phyloP scores from a whole-genome alignment of 2,888 invertebrate species.

The Asteroscopus sphinx region DNA sequence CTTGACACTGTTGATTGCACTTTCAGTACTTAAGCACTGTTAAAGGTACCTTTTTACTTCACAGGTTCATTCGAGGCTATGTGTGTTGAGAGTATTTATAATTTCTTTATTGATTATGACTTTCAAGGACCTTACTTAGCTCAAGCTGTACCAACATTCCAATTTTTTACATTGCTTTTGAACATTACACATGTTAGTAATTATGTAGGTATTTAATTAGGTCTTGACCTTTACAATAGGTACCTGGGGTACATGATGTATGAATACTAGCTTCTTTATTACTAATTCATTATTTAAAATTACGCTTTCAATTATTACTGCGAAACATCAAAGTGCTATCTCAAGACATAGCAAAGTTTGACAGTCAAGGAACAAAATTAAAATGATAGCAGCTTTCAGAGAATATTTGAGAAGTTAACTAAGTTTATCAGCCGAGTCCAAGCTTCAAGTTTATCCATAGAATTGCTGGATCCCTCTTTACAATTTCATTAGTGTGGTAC shows the following conservation, averaged over 20 bases:
- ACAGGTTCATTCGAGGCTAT: neutral
- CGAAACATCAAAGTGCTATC: constrained; percentile 34
- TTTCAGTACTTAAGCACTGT: neutral
- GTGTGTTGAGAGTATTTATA: neutral
- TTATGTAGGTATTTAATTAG: too few relatives aligned
- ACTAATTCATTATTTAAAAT: neutral
- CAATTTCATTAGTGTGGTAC: constrained; percentile 59
- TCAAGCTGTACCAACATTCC: neutral
- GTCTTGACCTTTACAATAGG: too few relatives aligned
- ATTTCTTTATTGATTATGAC: neutral
- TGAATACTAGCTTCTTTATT: too few relatives aligned
- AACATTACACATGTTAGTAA: neutral
- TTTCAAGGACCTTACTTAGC: neutral
- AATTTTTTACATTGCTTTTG: neutral
- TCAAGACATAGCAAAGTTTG: constrained; percentile 35
- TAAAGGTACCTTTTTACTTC: neutral
- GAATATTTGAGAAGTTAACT: constrained; percentile 39
- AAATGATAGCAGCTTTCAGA: constrained; percentile 41
- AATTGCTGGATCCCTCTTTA: constrained; percentile 34
- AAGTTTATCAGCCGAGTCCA: constrained; percentile 36
- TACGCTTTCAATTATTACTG: constrained; percentile 10
- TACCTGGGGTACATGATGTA: neutral
- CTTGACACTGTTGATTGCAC: neutral
- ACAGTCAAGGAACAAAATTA: constrained; percentile 38
- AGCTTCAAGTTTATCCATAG: constrained; percentile 38